Evolutionary conservation across 2,888 invertebrate genomes (phyloP).

Genomic region (Plagodis pulveraria): DNA sequence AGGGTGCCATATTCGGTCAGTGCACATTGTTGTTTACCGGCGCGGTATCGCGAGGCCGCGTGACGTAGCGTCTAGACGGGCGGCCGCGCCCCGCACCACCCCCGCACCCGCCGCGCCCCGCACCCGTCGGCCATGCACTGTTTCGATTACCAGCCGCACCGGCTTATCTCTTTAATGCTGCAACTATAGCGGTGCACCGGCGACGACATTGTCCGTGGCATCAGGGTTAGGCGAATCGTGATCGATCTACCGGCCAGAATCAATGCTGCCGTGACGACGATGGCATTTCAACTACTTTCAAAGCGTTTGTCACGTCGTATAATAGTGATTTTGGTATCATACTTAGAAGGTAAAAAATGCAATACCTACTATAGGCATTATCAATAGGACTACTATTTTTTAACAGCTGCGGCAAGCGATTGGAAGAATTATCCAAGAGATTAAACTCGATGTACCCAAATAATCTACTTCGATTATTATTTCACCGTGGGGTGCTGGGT

Average conservation of each 20-base stretch:
- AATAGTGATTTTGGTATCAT: no score
- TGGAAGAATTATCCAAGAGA: no score
- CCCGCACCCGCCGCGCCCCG: slow-evolving; percentile 44
- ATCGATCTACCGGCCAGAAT: slow-evolving; percentile 13
- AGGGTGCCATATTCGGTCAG: slow-evolving; percentile 84
- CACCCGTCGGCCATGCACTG: slow-evolving; percentile 68
- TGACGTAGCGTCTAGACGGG: slow-evolving; percentile 85
- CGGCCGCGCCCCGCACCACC: slow-evolving; percentile 56
- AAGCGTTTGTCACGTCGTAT: slow-evolving; percentile 10
- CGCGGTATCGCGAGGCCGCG: slow-evolving; percentile 86
- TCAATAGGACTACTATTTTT: no score
- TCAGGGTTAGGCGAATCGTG: slow-evolving; percentile 6
- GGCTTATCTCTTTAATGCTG: slow-evolving; percentile 81
- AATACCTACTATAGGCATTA: no score
- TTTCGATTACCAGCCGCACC: slow-evolving; percentile 79
- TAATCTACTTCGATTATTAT: no score
- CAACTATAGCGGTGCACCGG: slow-evolving; percentile 63
- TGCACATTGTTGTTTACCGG: slow-evolving; percentile 84
- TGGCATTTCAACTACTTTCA: slow-evolving; percentile 1
- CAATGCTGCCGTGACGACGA: slow-evolving; percentile 13
- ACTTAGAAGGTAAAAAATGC: no score
- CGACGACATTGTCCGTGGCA: slow-evolving; percentile 33
- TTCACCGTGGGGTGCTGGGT: no score
- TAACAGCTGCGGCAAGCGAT: no score
- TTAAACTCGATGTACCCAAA: no score